A percentile compares a stretch with the other conserved stretches of the same genome.
Conservation (phyloP, 2,888 invertebrate genomes). For the Campopleginae sp. region DNA sequence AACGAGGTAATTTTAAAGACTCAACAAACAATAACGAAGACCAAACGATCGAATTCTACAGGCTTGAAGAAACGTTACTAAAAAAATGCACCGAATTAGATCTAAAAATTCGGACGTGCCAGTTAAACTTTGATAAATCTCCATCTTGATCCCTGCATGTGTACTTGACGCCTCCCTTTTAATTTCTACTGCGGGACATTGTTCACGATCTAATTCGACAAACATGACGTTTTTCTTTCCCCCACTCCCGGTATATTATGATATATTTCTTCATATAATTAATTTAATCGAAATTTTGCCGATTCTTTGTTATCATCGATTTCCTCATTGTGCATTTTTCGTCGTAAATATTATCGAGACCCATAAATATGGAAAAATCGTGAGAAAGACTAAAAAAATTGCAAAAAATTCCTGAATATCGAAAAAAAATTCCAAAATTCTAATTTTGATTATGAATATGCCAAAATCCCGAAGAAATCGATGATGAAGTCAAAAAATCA, state of each 20-base stretch:
- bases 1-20: slow-evolving; percentile 51
- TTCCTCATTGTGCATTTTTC: not conserved
- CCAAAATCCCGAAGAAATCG: not conserved
- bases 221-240: not conserved
- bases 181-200: slow-evolving; percentile 16
- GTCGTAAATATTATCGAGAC: not conserved
- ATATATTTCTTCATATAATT: not conserved
- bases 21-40: not conserved
- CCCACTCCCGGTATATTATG: not conserved
- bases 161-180: slow-evolving; percentile 6
- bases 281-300: not conserved
- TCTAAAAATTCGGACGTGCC: not conserved
- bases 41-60: not conserved
- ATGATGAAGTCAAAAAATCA: not conserved
- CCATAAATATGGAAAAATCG: not conserved
- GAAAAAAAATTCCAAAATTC: not conserved
- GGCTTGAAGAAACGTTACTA: not conserved
- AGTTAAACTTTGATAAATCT: slow-evolving; percentile 20
- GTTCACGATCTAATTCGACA: not conserved
- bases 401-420: not conserved
- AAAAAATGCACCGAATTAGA: not conserved
- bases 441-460: not conserved
- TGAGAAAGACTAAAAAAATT: not conserved
- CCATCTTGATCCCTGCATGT: slow-evolving; percentile 48
- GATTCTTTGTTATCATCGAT: not conserved